A percentile compares a stretch with the other conserved stretches of the same genome.
These are phyloP conservation scores for Drosophila lini DNA, from an alignment of 1,140 invertebrate species.

Conservation along the genomic window DNA sequence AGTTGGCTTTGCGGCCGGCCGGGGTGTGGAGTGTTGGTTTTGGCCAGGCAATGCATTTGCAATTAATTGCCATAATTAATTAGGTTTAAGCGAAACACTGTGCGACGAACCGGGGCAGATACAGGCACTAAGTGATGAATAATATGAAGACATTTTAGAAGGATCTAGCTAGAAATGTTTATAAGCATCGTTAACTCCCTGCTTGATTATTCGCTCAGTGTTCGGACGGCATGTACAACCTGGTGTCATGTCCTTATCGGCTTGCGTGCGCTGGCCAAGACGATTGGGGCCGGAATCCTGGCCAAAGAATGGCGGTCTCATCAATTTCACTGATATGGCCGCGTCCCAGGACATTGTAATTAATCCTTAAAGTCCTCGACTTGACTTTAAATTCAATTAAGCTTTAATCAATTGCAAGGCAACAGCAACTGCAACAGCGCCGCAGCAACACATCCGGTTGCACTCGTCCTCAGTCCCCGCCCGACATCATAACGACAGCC, in stretches of 20 bases:
- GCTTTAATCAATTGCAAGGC: constrained; percentile 73
- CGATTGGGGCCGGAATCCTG: constrained; percentile 42
- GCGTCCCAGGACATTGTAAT: constrained; percentile 32
- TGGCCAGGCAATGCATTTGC: constrained; percentile 56
- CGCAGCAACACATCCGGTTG: constrained; percentile 49
- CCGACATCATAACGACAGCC: constrained; percentile 72
- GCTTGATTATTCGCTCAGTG: neutral
- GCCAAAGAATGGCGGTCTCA: constrained; percentile 36
- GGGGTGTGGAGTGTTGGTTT: constrained; percentile 44
- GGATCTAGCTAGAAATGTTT: neutral
- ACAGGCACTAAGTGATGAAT: neutral
- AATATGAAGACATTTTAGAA: neutral
- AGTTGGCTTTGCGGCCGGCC: constrained; percentile 29
- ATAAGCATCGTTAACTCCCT: neutral
- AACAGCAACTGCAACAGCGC: constrained; percentile 20
- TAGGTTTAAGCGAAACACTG: constrained; percentile 59
- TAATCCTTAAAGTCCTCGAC: constrained; percentile 59
- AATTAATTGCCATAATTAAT: constrained; percentile 79
- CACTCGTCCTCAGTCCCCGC: constrained; percentile 9
- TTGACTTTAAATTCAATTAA: constrained; percentile 74
- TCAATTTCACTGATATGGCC: constrained; percentile 42
- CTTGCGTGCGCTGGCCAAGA: constrained; percentile 61
- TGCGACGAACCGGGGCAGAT: neutral
- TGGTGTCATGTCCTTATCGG: constrained; percentile 52
- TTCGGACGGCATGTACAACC: neutral